phyloP scores from a whole-genome alignment of 2,113 vertebrate genomes.

The Athene cunicularia region DNA sequence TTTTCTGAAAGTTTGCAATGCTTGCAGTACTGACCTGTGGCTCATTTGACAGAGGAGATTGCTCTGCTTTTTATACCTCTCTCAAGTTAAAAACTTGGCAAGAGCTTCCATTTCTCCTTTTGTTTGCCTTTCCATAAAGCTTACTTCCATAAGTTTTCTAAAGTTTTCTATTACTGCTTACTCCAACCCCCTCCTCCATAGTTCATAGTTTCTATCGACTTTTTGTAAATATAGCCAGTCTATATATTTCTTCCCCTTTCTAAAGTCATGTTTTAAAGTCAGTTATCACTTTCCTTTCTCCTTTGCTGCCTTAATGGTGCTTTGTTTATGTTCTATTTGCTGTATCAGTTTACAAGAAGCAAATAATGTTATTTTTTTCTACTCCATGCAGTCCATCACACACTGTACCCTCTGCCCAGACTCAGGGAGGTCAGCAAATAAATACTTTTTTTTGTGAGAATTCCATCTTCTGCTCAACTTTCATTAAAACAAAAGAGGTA shows the following conservation, averaged over 20 bases:
- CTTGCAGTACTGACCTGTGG: not conserved
- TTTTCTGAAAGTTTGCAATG: not conserved
- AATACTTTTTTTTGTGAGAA: not conserved
- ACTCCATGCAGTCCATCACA: constrained; percentile 26
- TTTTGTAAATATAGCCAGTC: not conserved
- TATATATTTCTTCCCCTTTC: not conserved
- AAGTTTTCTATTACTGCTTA: not conserved
- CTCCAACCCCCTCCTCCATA: not conserved
- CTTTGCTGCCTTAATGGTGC: not conserved
- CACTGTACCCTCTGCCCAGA: constrained; percentile 21
- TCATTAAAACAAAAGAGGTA: not conserved
- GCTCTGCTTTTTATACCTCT: not conserved
- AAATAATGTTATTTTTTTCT: not conserved
- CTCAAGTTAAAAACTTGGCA: not conserved
- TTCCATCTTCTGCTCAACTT: constrained; percentile 8
- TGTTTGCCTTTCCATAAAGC: not conserved
- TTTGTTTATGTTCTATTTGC: not conserved
- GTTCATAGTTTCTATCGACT: not conserved
- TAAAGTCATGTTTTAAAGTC: not conserved
- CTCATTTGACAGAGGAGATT: not conserved
- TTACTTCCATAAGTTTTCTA: not conserved
- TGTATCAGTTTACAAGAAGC: not conserved
- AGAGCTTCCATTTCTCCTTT: not conserved
- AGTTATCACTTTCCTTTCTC: not conserved
- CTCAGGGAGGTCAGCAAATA: not conserved